A percentile compares a stretch with the other conserved stretches of the same genome.
These are phyloP conservation scores for Jacana jacana DNA, from an alignment of 2,113 vertebrate genomes.

Conservation along the genomic window DNA sequence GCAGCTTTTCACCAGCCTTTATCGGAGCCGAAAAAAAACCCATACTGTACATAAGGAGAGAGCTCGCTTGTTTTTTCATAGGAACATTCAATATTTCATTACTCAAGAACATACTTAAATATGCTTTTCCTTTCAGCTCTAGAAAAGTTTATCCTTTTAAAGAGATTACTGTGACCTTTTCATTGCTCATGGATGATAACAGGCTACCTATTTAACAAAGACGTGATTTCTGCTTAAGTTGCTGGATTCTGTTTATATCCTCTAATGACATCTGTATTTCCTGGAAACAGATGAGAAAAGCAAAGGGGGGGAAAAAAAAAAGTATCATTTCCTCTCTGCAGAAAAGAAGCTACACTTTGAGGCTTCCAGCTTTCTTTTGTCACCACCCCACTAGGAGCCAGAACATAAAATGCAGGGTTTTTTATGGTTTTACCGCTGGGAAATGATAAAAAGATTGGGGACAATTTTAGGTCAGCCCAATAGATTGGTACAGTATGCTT, in stretches of 20 bases:
- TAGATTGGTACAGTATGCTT: neutral
- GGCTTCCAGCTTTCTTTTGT: neutral
- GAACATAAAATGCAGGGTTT: neutral
- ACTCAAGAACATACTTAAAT: neutral
- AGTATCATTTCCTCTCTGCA: neutral
- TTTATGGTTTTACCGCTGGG: neutral
- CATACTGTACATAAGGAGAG: neutral
- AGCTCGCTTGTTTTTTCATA: neutral
- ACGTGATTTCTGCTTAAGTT: neutral
- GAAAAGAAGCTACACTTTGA: neutral
- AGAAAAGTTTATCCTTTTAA: neutral
- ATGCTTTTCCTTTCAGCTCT: neutral
- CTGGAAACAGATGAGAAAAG: slow-evolving; percentile 11
- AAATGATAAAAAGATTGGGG: neutral
- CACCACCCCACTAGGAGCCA: neutral
- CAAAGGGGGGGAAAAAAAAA: neutral
- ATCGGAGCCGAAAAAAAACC: neutral
- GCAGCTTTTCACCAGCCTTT: neutral
- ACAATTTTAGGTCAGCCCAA: neutral
- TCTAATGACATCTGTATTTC: neutral
- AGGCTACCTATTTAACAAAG: neutral
- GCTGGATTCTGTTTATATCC: neutral
- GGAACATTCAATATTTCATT: neutral
- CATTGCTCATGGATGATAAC: neutral
- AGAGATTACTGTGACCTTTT: neutral